Base-by-base conservation (phyloP, 2,888 invertebrate genomes). In the Ariolimax columbianus region DNA sequence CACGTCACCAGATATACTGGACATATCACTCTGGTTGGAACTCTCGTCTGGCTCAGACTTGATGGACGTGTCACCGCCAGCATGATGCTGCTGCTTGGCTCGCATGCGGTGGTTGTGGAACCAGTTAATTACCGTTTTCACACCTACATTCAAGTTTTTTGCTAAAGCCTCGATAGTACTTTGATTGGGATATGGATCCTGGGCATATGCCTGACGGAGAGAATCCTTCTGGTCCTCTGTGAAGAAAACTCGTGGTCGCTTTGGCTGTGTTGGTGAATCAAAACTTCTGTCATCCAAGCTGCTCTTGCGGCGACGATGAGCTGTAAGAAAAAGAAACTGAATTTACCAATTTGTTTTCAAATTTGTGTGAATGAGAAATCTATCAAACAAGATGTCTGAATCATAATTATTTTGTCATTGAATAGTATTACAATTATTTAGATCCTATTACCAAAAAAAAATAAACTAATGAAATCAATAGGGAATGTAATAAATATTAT, bases 61-160 rank as follows among this genome's bases (percentile, higher is more conserved):
- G 68, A 89, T 85, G 68, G 86, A 84, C 43, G 72, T 38, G 63
- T 72, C 66, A 38, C 86, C 83, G 17, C 86, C 87, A 19, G 86
- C 68, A 83, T 91, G 92, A 80, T 92, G 91, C 86, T 93, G 93
- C 84, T 94, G 94, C 85, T 99, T 99, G 93, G 98, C 96, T 88
- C 99, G 96, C 98, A 99, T 99, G 91, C 99, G 96, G 94, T 99
- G 99, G 94, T 99, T 99, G 95, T 99, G 99, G 95, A 99, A 99
- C 99, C 99, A 99, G 95, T 99, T 99, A 87, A 98, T 98, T 92
- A 99, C 99, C 83, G 99, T 99, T 90, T 99, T 96, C 80, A 98
- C 97, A 11, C 98, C 97, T 68, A 99, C 95, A 17, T 97, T 97
- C 84, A 99, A 95, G 94, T 98, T 98, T 51, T 96, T 96, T 51